Conservation (phyloP, 2,113 vertebrate species). For the Myrmecobius fasciatus region DNA sequence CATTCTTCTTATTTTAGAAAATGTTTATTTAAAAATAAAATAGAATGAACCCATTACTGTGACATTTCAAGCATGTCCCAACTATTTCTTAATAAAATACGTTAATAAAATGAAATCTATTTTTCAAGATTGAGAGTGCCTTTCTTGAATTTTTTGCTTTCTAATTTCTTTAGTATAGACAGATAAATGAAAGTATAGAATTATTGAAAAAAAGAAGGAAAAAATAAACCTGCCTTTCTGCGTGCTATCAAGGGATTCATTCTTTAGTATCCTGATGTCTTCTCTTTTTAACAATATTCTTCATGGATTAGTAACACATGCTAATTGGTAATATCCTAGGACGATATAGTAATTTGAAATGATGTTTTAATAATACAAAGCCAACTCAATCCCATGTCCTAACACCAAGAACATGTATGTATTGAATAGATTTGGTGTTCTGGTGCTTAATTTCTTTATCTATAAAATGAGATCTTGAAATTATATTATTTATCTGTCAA, state of each 20-base stretch:
- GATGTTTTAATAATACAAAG: neutral
- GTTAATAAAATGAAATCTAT: neutral
- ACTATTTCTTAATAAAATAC: slow-evolving; percentile 34
- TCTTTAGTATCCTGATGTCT: neutral
- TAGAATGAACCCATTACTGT: slow-evolving; percentile 18
- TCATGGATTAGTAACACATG: neutral
- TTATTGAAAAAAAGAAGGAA: neutral
- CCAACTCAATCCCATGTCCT: neutral
- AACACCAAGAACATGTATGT: neutral
- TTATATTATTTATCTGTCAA: neutral
- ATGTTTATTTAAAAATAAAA: slow-evolving; percentile 69
- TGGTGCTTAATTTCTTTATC: neutral
- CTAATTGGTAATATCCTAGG: neutral
- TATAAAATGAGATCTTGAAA: neutral
- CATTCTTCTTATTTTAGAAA: slow-evolving; percentile 68
- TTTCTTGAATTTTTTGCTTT: slow-evolving; percentile 6
- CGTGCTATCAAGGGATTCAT: neutral
- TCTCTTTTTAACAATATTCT: neutral
- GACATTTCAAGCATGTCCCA: slow-evolving; percentile 68
- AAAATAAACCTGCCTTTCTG: neutral
- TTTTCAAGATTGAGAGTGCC: neutral
- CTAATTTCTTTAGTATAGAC: neutral
- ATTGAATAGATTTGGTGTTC: neutral
- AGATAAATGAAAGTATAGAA: neutral
- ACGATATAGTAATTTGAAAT: neutral